Evolutionary conservation across 2,113 vertebrate species (phyloP).

Genomic region (Passer montanus): DNA sequence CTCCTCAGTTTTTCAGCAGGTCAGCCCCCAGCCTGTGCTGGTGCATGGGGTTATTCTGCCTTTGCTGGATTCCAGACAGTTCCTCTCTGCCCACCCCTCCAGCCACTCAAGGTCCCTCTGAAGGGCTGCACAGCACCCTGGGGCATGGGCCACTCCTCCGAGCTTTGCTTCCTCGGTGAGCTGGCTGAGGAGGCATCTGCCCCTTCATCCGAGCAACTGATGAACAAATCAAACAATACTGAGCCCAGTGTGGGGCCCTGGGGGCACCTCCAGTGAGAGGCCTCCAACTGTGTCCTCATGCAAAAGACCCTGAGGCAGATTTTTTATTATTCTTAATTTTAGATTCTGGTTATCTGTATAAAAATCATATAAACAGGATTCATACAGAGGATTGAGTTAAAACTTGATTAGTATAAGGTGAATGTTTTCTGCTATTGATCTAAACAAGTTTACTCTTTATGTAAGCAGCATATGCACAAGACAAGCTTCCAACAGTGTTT

Average conservation of each 20-base stretch:
- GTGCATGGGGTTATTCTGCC: not conserved
- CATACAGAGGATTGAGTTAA: not conserved
- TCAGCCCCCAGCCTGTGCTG: not conserved
- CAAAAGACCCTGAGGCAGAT: not conserved
- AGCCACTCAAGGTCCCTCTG: not conserved
- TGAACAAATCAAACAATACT: not conserved
- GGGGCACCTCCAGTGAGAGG: not conserved
- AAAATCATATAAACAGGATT: not conserved
- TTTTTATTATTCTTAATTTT: not conserved
- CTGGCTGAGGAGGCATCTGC: not conserved
- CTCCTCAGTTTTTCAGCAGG: not conserved
- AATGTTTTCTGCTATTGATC: not conserved
- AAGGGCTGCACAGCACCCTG: not conserved
- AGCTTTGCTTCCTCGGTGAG: not conserved
- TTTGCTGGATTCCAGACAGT: not conserved
- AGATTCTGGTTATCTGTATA: not conserved
- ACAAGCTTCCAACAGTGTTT: not conserved
- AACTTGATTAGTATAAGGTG: not conserved
- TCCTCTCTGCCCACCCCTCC: not conserved
- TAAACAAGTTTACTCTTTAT: not conserved
- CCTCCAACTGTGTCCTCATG: not conserved
- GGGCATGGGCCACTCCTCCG: not conserved
- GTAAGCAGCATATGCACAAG: not conserved
- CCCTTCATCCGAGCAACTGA: not conserved
- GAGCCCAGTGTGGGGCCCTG: too few species aligned